Percentiles rank a stretch among this genome's conserved stretches.
These are phyloP conservation scores for Chroicocephalus ridibundus DNA, from an alignment of 2,113 vertebrate genomes.

Conservation along the genomic window DNA sequence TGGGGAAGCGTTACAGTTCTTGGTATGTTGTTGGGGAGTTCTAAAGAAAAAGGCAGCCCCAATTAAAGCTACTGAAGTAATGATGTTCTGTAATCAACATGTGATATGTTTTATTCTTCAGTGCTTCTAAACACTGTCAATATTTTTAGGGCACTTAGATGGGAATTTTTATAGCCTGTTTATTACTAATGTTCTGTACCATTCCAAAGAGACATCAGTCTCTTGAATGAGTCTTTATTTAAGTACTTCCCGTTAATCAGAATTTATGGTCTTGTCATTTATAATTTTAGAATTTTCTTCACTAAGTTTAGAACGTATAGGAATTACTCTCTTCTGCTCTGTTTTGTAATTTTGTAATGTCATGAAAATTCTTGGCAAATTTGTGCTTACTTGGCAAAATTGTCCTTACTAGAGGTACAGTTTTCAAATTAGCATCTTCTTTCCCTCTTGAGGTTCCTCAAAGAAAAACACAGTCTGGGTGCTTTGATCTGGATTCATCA, in stretches of 20 bases:
- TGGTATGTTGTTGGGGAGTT: not conserved
- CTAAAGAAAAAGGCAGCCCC: not conserved
- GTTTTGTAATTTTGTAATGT: not conserved
- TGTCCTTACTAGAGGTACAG: not conserved
- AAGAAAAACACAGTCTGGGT: conserved; percentile 92
- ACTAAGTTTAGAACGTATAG: not conserved
- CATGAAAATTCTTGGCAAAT: not conserved
- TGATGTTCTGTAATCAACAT: not conserved
- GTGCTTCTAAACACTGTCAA: not conserved
- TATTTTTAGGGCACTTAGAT: not conserved
- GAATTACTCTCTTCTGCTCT: not conserved
- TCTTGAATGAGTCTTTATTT: not conserved
- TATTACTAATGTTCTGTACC: not conserved
- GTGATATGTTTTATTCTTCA: not conserved
- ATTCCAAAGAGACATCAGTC: not conserved
- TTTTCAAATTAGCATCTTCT: conserved; percentile 26
- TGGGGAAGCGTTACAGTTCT: not conserved
- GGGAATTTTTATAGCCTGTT: not conserved
- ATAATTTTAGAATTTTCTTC: not conserved
- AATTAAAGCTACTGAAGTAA: not conserved
- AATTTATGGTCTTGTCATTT: not conserved
- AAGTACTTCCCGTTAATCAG: not conserved
- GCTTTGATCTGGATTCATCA: conserved; percentile 94
- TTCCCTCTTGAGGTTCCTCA: conserved; percentile 89
- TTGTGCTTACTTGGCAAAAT: not conserved